Evolutionary conservation across 2,797 vertebrate species (phyloP), one percentile per base, ranked within the genome.

Genomic region (Karalla daura): DNA sequence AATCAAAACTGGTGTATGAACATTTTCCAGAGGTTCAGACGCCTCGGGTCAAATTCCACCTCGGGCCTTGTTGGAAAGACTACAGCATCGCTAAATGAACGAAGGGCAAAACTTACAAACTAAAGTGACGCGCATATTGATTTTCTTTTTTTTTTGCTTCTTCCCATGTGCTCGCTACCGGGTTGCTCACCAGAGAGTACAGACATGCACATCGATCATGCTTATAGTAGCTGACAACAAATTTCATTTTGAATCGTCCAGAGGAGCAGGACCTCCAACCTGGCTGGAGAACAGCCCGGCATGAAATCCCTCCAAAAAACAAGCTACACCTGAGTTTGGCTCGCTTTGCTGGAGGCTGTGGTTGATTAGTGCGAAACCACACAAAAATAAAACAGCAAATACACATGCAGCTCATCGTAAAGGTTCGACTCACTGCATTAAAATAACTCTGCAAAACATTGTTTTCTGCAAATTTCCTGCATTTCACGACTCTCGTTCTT

Each of bases 61-160:
- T 37, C 3, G 0, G 30, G 20, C 46, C 43, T 43, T 11, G 28
- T 63, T 46, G 43, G 35, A 61, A 53, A 68, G 39, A 46, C 37
- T 13, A n/a, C 40, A 59, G 13, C 6, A 51, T 17, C 47, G 63
- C 36, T 43, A 58, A 70, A 55, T 37, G 2, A 78, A 40, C 8
- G 1, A 70, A 73, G 25, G 17, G 12, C 4, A 55, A 66, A 60
- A 78, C 30, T n/a, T 43, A 58, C 32, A 70, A 30, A 40, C 27
- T 53, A 21, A 12, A 50, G 28, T 33, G 5, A 70, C 8, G n/a
- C 40, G 58, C 12, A 3, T 67, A 75, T 80, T 51, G 70, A 80
- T 80, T 78, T 78, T n/a, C n/a, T n/a, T n/a, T n/a, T n/a, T n/a
- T n/a, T n/a, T n/a, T n/a, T n/a, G n/a, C n/a, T n/a, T n/a, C n/a